phyloP scores from a whole-genome alignment of 2,797 vertebrate genomes.

The Neostethus bicornis region DNA sequence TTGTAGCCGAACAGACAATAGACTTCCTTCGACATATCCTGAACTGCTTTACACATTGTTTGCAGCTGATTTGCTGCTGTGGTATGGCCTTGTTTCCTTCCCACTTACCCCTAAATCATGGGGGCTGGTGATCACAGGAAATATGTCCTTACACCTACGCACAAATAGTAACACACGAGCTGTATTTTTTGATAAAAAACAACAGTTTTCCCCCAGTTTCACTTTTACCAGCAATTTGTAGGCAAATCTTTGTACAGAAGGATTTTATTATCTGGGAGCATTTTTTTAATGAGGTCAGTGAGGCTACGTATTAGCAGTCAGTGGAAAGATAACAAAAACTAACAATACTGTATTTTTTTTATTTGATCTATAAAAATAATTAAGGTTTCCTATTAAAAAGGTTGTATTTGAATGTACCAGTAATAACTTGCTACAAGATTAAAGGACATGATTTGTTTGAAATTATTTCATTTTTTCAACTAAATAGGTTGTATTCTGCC shows the following conservation, averaged over 20 bases:
- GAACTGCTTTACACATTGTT: slow-evolving; percentile 53
- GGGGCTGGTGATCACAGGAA: slow-evolving; percentile 54
- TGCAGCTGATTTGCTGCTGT: slow-evolving; percentile 45
- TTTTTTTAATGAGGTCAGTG: slow-evolving; percentile 22
- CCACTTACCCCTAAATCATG: slow-evolving; percentile 35
- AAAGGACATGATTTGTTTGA: too few species aligned
- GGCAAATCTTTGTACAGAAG: background rate
- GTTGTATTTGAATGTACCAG: too few species aligned
- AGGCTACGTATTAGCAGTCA: slow-evolving; percentile 14
- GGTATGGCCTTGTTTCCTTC: slow-evolving; percentile 56
- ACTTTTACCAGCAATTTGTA: slow-evolving; percentile 16
- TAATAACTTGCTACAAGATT: too few species aligned
- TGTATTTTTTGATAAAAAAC: slow-evolving; percentile 17
- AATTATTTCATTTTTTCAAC: too few species aligned
- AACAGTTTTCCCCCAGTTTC: slow-evolving; percentile 22
- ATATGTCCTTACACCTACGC: slow-evolving; percentile 8
- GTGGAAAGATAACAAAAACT: background rate
- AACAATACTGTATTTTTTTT: too few species aligned
- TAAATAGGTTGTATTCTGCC: too few species aligned
- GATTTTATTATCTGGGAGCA: background rate
- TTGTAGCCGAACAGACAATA: slow-evolving; percentile 46
- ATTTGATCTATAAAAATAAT: too few species aligned
- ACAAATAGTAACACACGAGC: background rate
- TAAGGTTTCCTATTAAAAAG: too few species aligned
- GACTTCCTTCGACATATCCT: slow-evolving; percentile 54